These are phyloP conservation scores for Dryas iulia DNA, from an alignment of 1,140 invertebrate species.

Conservation along the genomic window DNA sequence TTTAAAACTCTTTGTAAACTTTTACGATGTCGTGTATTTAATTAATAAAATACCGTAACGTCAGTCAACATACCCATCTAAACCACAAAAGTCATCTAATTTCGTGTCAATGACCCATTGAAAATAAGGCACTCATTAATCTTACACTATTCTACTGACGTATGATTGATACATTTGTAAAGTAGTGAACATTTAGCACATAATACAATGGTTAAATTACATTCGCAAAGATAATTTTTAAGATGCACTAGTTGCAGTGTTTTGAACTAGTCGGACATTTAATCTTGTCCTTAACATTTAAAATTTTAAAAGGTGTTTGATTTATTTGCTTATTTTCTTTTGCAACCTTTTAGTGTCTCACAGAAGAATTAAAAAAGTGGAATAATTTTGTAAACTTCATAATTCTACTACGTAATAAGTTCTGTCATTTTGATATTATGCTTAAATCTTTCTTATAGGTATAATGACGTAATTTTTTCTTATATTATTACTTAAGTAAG, in stretches of 20 bases:
- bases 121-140: conserved; percentile 43
- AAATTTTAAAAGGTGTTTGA: conserved; percentile 13
- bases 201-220: not conserved
- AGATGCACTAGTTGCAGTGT: conserved; percentile 12
- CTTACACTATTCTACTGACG: conserved; percentile 30
- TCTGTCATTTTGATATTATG: not conserved
- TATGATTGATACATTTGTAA: conserved; percentile 36
- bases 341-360: not conserved
- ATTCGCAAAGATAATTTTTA: not conserved
- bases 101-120: conserved; percentile 44
- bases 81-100: conserved; percentile 37
- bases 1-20: not conserved
- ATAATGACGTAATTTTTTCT: not conserved
- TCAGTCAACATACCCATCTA: conserved; percentile 28
- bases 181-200: conserved; percentile 16
- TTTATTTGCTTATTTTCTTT: conserved; percentile 14
- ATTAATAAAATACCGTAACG: conserved; percentile 40
- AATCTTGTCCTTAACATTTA: conserved; percentile 21
- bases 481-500: no score
- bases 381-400: not conserved
- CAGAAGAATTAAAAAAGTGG: not conserved
- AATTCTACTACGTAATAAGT: not conserved
- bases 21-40: not conserved
- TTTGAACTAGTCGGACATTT: conserved; percentile 18
- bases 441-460: not conserved